A percentile compares a stretch with the other conserved stretches of the same genome.
Conservation (phyloP, 2,797 vertebrate genomes). For the Carapus acus region DNA sequence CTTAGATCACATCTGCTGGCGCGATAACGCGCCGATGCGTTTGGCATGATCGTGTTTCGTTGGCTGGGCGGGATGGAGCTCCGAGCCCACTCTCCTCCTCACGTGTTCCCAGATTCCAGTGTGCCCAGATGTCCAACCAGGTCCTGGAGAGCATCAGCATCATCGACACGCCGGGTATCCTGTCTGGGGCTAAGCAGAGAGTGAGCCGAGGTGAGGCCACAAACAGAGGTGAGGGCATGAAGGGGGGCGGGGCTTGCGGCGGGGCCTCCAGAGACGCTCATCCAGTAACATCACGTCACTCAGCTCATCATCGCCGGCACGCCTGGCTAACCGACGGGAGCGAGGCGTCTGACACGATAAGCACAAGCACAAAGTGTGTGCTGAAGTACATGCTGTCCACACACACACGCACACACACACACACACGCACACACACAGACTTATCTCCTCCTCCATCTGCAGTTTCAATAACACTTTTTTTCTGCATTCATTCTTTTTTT, state of each 20-base stretch:
- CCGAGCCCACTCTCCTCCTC: no score
- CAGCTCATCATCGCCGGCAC: slow-evolving; percentile 51
- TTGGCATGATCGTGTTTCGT: slow-evolving; percentile 31
- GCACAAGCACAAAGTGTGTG: slow-evolving; percentile 18
- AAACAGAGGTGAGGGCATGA: slow-evolving; percentile 56
- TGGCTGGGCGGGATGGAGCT: neutral
- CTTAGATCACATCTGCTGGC: slow-evolving; percentile 48
- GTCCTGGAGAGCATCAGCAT: slow-evolving; percentile 93
- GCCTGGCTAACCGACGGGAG: slow-evolving; percentile 60
- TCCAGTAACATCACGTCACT: slow-evolving; percentile 46
- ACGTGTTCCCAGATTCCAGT: slow-evolving; percentile 77
- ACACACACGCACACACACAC: no score
- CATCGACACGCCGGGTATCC: slow-evolving; percentile 84
- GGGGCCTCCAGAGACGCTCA: slow-evolving; percentile 44
- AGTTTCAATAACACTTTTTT: no score
- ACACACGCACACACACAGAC: no score
- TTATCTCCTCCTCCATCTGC: no score
- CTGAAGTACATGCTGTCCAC: no score
- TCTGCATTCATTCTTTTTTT: slow-evolving; percentile 20
- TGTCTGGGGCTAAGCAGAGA: slow-evolving; percentile 85
- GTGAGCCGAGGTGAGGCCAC: slow-evolving; percentile 81
- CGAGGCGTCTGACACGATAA: slow-evolving; percentile 45
- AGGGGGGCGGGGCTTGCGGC: neutral
- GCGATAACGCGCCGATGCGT: slow-evolving; percentile 44
- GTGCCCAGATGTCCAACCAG: slow-evolving; percentile 84